phyloP scores from a whole-genome alignment of 2,888 invertebrate species.

The Aspidapion aeneum region DNA sequence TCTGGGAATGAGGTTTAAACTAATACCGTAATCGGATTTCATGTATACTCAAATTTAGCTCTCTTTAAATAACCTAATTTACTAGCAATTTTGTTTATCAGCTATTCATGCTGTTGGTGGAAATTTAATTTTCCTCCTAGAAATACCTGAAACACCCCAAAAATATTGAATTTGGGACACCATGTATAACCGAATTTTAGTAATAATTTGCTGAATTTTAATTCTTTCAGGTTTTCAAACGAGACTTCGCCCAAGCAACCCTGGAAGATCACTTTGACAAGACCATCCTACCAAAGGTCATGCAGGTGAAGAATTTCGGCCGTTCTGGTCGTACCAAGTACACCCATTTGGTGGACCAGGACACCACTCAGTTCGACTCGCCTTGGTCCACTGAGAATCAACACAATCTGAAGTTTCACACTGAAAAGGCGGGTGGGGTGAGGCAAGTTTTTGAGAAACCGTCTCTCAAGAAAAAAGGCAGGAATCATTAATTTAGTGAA shows the following conservation, averaged over 20 bases:
- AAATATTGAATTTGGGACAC: no score
- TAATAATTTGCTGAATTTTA: no score
- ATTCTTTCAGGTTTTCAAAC: conserved; percentile 50
- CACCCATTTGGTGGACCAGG: conserved; percentile 98
- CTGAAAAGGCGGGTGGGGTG: conserved; percentile 87
- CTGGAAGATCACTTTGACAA: conserved; percentile 99
- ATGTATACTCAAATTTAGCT: no score
- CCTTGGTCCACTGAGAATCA: conserved; percentile 94
- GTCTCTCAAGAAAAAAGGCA: conserved; percentile 57
- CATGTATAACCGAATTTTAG: no score
- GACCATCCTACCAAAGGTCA: conserved; percentile 96
- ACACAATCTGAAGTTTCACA: conserved; percentile 82
- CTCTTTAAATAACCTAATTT: no score
- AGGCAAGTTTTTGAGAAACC: conserved; percentile 92
- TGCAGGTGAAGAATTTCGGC: conserved; percentile 99
- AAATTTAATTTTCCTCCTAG: no score
- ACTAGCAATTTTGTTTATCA: no score
- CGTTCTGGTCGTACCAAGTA: conserved; percentile 98
- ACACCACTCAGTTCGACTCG: conserved; percentile 96
- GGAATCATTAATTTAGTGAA: background rate
- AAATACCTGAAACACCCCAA: no score
- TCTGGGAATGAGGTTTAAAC: no score
- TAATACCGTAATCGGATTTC: no score
- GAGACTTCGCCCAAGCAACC: conserved; percentile 54
- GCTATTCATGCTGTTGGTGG: no score